Evolutionary conservation across 2,888 invertebrate species (phyloP), one percentile per base, ranked within the genome.

Genomic region (Phortica magna): DNA sequence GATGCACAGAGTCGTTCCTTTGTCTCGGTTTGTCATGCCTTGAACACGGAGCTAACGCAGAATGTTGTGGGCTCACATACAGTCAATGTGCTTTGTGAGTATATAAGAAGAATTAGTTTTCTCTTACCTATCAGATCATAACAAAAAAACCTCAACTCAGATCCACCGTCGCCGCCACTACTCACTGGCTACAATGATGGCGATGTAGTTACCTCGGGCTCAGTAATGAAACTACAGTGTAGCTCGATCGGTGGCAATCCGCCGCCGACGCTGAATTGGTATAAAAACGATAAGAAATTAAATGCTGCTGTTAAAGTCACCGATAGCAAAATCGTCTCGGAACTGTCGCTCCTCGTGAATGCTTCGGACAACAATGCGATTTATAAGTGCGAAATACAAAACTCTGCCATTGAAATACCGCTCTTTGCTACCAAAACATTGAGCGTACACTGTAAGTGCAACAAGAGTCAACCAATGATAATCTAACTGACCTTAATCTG

Each of bases 281-380:
- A 89, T 73, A 91, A 91, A 48, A 91, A 91, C 55, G 90, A 91
- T 53, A 91, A 91, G 75, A 89, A 90, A 43, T 64, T 91, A 2
- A 91, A 91, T 80, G 88, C 87, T 3, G 84, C 84, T 41, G 80
- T 87, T 6, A 91, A 89, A 77, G 64, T 88, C 5, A 82, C 82
- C 68, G 90, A 89, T 10, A 89, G 83, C 7, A 88, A 90, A 74
- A 89, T 91, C 14, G 79, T 77, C 61, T 91, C 90, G 0, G 90
- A 91, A 55, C 76, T 91, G 43, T 90, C 89, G 5, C 82, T 91
- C 6, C 73, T 91, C 74, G 88, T 91, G 0, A 91, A 91, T 77
- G 87, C 91, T 19, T 89, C 91, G 17, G 90, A 91, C 48, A 91
- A 91, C 68, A 89, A 90, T 80, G 90, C 91, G 74, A 91, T 90